Conservation (phyloP, 2,797 vertebrate species). For the Lagocephalus sceleratus region DNA sequence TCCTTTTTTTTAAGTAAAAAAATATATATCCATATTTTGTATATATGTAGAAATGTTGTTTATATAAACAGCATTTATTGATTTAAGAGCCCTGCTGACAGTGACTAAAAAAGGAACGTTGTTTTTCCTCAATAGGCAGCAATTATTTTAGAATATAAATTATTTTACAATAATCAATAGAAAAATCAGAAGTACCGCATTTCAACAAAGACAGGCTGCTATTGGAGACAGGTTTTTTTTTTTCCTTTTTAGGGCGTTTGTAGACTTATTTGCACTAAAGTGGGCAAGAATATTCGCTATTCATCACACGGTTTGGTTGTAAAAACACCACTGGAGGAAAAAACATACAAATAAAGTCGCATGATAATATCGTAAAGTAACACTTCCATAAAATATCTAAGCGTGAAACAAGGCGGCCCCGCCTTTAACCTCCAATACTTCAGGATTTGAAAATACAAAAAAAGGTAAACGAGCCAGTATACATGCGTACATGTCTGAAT, state of each 20-base stretch:
- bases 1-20: constrained; percentile 81
- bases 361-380: constrained; percentile 66
- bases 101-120: constrained; percentile 69
- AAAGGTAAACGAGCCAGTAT: constrained; percentile 69
- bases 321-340: constrained; percentile 51
- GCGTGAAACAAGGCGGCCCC: constrained; percentile 65
- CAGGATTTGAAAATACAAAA: constrained; percentile 72
- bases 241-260: constrained; percentile 47
- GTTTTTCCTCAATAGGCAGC: constrained; percentile 63
- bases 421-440: constrained; percentile 68
- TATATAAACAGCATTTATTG: constrained; percentile 77
- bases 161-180: constrained; percentile 68
- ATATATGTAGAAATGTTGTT: constrained; percentile 83
- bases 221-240: constrained; percentile 26
- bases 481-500: constrained; percentile 66
- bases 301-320: constrained; percentile 58
- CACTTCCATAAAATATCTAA: constrained; percentile 73
- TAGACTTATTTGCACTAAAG: constrained; percentile 44
- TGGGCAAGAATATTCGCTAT: constrained; percentile 50
- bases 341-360: constrained; percentile 55
- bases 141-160: constrained; percentile 72
- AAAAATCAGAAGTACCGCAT: constrained; percentile 71
- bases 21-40: constrained; percentile 82
- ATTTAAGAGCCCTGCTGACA: constrained; percentile 75
- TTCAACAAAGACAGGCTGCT: constrained; percentile 58